Evolutionary conservation across 2,113 vertebrate genomes (phyloP).

Genomic region (Indicator maculatus): DNA sequence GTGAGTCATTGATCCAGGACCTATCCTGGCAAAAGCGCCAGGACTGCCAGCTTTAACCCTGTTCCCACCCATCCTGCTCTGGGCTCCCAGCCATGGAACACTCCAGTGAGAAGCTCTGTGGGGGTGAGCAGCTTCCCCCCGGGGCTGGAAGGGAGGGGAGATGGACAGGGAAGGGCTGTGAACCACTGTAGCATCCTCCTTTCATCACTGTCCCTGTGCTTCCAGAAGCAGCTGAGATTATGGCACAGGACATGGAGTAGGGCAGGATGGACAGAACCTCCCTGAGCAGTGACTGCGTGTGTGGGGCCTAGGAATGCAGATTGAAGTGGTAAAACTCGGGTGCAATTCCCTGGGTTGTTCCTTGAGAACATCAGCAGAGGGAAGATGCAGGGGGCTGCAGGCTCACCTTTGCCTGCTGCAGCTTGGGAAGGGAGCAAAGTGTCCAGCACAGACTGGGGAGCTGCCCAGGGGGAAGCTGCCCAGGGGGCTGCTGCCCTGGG

Average conservation of each 20-base stretch:
- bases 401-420: background rate
- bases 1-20: background rate
- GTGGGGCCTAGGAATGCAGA: rapidly evolving
- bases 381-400: background rate
- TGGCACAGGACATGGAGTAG: background rate
- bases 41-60: background rate
- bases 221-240: background rate
- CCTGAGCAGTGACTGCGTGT: rapidly evolving
- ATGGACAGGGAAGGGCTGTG: background rate
- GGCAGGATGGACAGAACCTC: background rate
- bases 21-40: background rate
- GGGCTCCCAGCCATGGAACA: rapidly evolving
- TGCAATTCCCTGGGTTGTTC: rapidly evolving
- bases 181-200: rapidly evolving
- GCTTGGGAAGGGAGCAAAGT: background rate
- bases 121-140: background rate
- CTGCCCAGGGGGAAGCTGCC: background rate
- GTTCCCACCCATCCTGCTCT: background rate
- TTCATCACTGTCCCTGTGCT: rapidly evolving
- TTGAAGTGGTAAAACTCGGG: rapidly evolving
- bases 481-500: background rate
- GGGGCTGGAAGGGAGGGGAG: background rate
- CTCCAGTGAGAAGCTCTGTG: background rate
- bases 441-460: rapidly evolving
- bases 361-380: background rate